These are phyloP conservation scores for Drosophila formosana DNA, from an alignment of 2,888 invertebrate genomes.

Conservation along the genomic window DNA sequence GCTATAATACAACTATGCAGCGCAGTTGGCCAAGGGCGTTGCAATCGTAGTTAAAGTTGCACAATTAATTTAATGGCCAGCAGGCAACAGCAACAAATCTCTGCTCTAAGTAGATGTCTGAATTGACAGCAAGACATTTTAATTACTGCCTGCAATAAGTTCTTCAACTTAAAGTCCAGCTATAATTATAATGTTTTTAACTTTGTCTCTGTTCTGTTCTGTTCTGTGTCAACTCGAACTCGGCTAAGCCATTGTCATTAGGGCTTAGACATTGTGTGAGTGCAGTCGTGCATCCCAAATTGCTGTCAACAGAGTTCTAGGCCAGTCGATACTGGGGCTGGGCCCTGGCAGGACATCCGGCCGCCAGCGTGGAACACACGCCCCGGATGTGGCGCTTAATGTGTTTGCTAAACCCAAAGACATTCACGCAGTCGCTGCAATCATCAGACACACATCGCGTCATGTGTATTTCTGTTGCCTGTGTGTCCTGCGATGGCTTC, in stretches of 20 bases:
- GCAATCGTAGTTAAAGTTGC: constrained; percentile 38
- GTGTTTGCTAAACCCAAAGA: constrained; percentile 58
- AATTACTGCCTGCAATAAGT: constrained; percentile 1
- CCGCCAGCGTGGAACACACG: constrained; percentile 44
- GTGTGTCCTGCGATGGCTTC: constrained; percentile 9
- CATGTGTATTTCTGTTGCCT: constrained; percentile 11
- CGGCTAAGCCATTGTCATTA: constrained; percentile 25
- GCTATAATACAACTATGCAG: not conserved
- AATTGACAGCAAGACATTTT: not conserved
- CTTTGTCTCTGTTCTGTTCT: not conserved
- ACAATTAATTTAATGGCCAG: constrained; percentile 48
- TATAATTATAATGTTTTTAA: constrained; percentile 1
- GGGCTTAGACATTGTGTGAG: constrained; percentile 29
- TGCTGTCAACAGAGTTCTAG: constrained; percentile 62
- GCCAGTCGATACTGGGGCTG: constrained; percentile 37
- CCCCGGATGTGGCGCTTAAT: constrained; percentile 71
- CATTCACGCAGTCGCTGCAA: constrained; percentile 49
- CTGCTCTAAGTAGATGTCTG: not conserved
- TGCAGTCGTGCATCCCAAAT: constrained; percentile 78
- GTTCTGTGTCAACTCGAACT: not conserved
- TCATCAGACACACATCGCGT: constrained; percentile 35
- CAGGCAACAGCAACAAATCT: constrained; percentile 4
- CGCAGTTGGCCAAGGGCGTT: not conserved
- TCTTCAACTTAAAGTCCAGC: not conserved
- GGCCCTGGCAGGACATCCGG: constrained; percentile 58